Evolutionary conservation across 2,888 invertebrate genomes (phyloP).

Genomic region (Sabatieria punctata): DNA sequence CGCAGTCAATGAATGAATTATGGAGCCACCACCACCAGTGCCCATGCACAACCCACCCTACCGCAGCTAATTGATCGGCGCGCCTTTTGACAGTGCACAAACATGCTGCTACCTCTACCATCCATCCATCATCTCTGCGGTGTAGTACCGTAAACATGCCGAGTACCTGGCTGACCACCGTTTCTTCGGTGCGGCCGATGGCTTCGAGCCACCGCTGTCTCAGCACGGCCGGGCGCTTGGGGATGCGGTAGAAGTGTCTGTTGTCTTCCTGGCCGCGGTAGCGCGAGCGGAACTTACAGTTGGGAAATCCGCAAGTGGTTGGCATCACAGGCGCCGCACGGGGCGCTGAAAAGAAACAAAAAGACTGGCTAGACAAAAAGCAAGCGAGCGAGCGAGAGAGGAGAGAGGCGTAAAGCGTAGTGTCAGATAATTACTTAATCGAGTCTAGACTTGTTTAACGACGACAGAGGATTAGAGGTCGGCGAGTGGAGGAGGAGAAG

Average conservation of each 20-base stretch:
- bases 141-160: too few species aligned
- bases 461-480: not conserved
- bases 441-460: too few species aligned
- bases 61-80: too few species aligned
- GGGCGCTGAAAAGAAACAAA: not conserved
- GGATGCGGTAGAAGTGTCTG: constrained; percentile 37
- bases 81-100: too few species aligned
- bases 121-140: too few species aligned
- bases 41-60: too few species aligned
- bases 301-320: constrained; percentile 36
- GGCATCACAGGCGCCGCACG: constrained; percentile 24
- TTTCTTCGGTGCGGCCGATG: constrained; percentile 35
- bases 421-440: too few species aligned
- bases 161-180: constrained; percentile 36
- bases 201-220: constrained; percentile 34
- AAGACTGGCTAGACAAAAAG: not conserved
- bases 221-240: constrained; percentile 33
- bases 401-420: not conserved
- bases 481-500: not conserved
- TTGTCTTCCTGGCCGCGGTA: constrained; percentile 36
- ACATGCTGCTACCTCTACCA: too few species aligned
- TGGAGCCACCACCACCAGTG: too few species aligned
- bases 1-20: too few species aligned
- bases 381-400: not conserved
- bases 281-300: constrained; percentile 32